phyloP scores from a whole-genome alignment of 2,113 vertebrate genomes.

The Opisthocomus hoazin region DNA sequence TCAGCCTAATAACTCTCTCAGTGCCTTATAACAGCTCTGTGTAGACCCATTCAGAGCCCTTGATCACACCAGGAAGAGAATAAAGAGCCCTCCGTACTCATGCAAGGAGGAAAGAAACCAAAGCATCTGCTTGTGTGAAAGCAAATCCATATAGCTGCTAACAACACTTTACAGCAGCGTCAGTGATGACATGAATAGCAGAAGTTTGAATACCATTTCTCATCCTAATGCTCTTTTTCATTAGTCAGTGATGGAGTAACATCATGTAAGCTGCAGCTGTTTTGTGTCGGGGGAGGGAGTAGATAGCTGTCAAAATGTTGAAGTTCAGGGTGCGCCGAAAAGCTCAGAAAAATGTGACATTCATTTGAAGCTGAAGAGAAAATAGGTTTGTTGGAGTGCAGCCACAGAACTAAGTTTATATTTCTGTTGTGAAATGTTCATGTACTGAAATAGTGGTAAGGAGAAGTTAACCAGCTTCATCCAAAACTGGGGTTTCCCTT shows the following conservation, averaged over 20 bases:
- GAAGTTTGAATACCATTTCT: background rate
- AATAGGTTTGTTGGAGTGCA: background rate
- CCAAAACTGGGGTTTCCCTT: background rate
- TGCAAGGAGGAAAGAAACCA: slow-evolving; percentile 1
- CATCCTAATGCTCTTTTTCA: background rate
- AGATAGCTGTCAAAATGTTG: background rate
- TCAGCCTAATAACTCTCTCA: slow-evolving; percentile 43
- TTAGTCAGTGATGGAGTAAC: background rate
- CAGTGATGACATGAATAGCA: background rate
- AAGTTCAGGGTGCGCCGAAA: background rate
- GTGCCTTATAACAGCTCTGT: background rate
- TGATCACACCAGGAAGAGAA: slow-evolving; percentile 9
- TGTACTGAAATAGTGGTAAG: background rate
- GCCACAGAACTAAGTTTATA: background rate
- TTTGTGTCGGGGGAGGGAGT: background rate
- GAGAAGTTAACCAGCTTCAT: background rate
- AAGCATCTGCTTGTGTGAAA: slow-evolving; percentile 45
- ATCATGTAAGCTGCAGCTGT: background rate
- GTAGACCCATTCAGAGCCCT: background rate
- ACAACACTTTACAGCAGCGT: background rate
- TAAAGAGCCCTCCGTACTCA: background rate
- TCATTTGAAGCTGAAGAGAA: background rate
- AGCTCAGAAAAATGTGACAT: background rate
- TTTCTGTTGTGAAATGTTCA: background rate
- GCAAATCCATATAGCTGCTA: background rate